Evolutionary conservation across 2,113 vertebrate species (phyloP), one percentile per base, ranked within the genome.

Genomic region (Albula goreensis): DNA sequence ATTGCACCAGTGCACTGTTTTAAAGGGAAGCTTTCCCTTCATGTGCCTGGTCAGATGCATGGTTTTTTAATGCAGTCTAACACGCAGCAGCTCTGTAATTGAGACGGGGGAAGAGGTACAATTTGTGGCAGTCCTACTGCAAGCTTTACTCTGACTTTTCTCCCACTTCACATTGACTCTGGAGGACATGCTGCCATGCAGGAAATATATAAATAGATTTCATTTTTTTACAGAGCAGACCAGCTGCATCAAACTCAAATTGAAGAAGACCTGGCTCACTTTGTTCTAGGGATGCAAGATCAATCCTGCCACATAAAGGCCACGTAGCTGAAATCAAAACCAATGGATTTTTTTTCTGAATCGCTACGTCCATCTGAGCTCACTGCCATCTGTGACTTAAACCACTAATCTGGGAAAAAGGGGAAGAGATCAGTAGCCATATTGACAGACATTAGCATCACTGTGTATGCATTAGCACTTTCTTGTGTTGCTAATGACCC

Each of bases 401-500:
- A 85, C 88, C 88, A 88, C 85, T 85, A 89, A 85, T 48, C 66
- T 6, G n/a, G 13, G 49, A 51, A n/a, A 74, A 22, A 52, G 56
- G 88, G 79, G 86, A 83, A 82, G 87, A 87, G 74, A 57, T 85
- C 56, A 84, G 88, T 31, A n/a, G 85, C 80, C 85, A 77, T 82
- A 57, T 85, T 85, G 86, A 88, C 78, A 81, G 82, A 91, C 88
- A 85, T 91, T 91, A 90, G 88, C 88, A 90, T 93, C 90, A 87
- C 86, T 92, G 92, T 91, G 15, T 31, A 17, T 11, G 19, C 93
- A 94, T 96, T 95, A 95, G 93, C 91, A 93, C 78, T 93, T 92
- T 93, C 93, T 96, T 96, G 94, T 96, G 89, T 95, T 96, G 95
- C 93, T 96, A 96, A 96, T 96, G 93, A 92, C 92, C 93, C 94